Conservation (phyloP, 2,888 invertebrate genomes). For the Caenorhabditis sp. region DNA sequence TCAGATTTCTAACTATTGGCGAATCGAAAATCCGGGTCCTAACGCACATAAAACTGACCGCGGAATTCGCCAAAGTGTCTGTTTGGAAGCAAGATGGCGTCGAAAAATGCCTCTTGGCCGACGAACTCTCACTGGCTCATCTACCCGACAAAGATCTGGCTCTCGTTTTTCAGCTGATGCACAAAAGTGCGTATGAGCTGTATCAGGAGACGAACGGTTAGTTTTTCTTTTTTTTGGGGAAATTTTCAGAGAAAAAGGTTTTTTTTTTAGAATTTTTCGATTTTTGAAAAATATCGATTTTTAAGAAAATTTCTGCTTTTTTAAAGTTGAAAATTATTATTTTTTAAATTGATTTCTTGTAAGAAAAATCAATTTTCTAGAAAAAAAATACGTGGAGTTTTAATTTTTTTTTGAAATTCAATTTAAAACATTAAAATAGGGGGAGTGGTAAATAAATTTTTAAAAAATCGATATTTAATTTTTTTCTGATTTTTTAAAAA, state of each 20-base stretch:
- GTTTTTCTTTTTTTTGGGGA: not conserved
- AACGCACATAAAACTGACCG: not conserved
- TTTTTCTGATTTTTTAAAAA: too few species aligned
- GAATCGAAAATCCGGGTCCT: constrained; percentile 2
- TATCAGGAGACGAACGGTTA: constrained; percentile 3
- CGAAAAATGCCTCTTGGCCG: constrained; percentile 34
- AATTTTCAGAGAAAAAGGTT: constrained; percentile 3
- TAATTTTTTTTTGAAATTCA: too few species aligned
- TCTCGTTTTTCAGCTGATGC: not conserved
- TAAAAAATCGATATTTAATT: too few species aligned
- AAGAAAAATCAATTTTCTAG: too few species aligned
- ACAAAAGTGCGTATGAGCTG: not conserved
- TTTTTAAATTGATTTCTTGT: too few species aligned
- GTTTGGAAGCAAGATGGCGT: constrained; percentile 30
- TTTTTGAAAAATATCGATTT: not conserved
- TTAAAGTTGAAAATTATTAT: too few species aligned
- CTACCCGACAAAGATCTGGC: not conserved
- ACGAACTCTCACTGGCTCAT: constrained; percentile 30
- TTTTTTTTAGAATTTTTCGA: too few species aligned
- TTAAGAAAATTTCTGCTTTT: too few species aligned
- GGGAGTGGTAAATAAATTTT: too few species aligned
- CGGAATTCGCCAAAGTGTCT: not conserved
- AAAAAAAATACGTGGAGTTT: too few species aligned
- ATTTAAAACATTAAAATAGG: too few species aligned
- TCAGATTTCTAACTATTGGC: constrained; percentile 11